Percentiles rank a stretch among this genome's conserved stretches.
phyloP scores from a whole-genome alignment of 2,113 vertebrate genomes.

The Zootoca vivipara region DNA sequence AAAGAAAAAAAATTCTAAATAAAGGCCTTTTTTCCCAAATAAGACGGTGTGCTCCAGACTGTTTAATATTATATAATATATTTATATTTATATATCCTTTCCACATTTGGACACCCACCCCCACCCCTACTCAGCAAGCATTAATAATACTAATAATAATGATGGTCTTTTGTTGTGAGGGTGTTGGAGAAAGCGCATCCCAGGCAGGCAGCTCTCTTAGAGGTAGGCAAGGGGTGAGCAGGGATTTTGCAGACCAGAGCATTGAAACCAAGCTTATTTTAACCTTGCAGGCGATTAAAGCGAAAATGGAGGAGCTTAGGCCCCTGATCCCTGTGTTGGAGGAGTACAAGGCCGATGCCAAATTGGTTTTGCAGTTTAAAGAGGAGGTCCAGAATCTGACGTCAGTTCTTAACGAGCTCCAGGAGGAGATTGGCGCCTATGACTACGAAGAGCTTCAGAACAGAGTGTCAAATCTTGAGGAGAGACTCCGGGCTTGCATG shows the following conservation, averaged over 20 bases:
- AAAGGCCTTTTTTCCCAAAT: slow-evolving; percentile 98
- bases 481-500: slow-evolving; percentile 99
- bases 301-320: slow-evolving; percentile 99
- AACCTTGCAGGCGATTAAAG: slow-evolving; percentile 99
- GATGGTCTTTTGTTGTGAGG: slow-evolving; percentile 53
- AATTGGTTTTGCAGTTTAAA: slow-evolving; percentile 99
- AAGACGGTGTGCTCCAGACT: slow-evolving; percentile 94
- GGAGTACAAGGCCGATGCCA: slow-evolving; percentile 99
- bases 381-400: slow-evolving; percentile 99
- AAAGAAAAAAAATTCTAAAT: slow-evolving; percentile 87
- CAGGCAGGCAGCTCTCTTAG: slow-evolving; percentile 70
- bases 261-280: slow-evolving; percentile 98
- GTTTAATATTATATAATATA: slow-evolving; percentile 69
- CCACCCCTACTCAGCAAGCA: not conserved
- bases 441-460: slow-evolving; percentile 99
- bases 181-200: slow-evolving; percentile 50
- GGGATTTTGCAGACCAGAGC: slow-evolving; percentile 84
- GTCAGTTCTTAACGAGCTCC: slow-evolving; percentile 97
- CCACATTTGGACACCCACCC: slow-evolving; percentile 52
- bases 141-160: slow-evolving; percentile 52
- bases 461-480: slow-evolving; percentile 99
- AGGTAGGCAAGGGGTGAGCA: slow-evolving; percentile 72
- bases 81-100: not conserved
- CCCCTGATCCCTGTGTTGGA: slow-evolving; percentile 99
- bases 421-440: slow-evolving; percentile 99